Base-by-base conservation (phyloP, 2,113 vertebrate species). In the Malurus alboscapulatus region DNA sequence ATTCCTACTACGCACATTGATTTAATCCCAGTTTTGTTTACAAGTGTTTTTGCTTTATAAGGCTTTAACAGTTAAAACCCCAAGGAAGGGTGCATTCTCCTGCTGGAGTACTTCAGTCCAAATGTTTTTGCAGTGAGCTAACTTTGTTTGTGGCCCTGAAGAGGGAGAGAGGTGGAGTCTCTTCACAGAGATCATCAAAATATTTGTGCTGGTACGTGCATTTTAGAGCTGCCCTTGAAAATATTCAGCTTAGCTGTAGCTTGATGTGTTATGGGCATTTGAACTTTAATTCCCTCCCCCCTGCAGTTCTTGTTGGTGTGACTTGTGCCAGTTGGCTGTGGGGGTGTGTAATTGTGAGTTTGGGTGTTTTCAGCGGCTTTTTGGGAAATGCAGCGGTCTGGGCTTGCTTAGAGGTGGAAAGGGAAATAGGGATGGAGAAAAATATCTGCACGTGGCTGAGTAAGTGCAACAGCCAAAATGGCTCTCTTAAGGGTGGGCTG, bases 91-190 rank as follows among this genome's bases (percentile, higher is more conserved):
- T 71, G 26, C 74, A 66, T 96, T 93, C 19, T 25, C 30, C 91
- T 92, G 94, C 94, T 71, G 40, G 65, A 42, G 30, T 59, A 59
- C 47, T 90, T 73, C 19, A 94, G 91, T 84, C 83, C 75, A 91
- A 93, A 87, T 85, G 90, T 90, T 97, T 95, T 96, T 97, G 88
- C 72, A 57, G 78, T 97, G 96, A 95, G 54, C 42, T 91, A 88
- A 75, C 75, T 94, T 93, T 96, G 61, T 87, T 93, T 86, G 92
- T 88, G 87, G 82, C 94, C 53, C 84, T 45, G 61, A 93, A 93
- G 83, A 65, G 81, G 65, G 80, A 89, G 79, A 88, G 78, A 95
- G 94, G 92, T 95, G 89, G 91, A 91, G 84, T 84, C 91, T 96
- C 63, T 88, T 36, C 79, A 75, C 44, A 82, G 88, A 95, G 96